Conservation (phyloP, 2,797 vertebrate species). For the Pseudochirops corinnae region DNA sequence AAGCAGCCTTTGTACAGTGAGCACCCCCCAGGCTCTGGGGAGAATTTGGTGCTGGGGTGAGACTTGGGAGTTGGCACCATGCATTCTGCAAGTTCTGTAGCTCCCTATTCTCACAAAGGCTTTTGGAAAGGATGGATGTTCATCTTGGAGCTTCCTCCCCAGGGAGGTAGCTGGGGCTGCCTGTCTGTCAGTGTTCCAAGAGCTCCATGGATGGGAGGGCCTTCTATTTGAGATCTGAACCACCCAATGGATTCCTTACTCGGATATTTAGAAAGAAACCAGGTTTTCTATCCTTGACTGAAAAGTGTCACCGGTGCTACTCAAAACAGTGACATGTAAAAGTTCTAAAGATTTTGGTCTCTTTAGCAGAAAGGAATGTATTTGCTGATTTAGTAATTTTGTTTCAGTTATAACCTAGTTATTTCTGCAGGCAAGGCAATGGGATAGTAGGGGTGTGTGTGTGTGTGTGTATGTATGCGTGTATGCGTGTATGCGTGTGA, state of each 20-base stretch:
- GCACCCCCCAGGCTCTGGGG: constrained; percentile 50
- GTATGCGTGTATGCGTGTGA: too few relatives aligned
- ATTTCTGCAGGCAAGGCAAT: not conserved
- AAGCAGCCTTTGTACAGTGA: constrained; percentile 40
- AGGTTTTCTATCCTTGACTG: constrained; percentile 22
- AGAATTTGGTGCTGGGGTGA: constrained; percentile 62
- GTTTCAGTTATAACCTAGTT: not conserved
- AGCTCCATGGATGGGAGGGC: not conserved
- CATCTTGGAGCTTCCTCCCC: not conserved
- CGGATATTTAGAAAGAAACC: constrained; percentile 43
- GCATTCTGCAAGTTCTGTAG: constrained; percentile 38
- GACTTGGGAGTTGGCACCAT: constrained; percentile 16
- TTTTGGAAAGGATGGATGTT: constrained; percentile 8
- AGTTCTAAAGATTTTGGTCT: constrained; percentile 9
- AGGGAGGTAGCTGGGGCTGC: not conserved
- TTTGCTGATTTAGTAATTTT: not conserved
- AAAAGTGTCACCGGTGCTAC: constrained; percentile 39
- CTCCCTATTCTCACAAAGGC: not conserved
- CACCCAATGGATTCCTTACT: constrained; percentile 30
- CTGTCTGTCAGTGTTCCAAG: not conserved
- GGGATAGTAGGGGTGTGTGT: not conserved
- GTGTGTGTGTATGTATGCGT: too few relatives aligned
- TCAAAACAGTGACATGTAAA: constrained; percentile 2
- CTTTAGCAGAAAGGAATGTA: constrained; percentile 25
- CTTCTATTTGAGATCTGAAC: constrained; percentile 12